Evolutionary conservation across 2,113 vertebrate genomes (phyloP).

Genomic region (Oceanodroma tethys): DNA sequence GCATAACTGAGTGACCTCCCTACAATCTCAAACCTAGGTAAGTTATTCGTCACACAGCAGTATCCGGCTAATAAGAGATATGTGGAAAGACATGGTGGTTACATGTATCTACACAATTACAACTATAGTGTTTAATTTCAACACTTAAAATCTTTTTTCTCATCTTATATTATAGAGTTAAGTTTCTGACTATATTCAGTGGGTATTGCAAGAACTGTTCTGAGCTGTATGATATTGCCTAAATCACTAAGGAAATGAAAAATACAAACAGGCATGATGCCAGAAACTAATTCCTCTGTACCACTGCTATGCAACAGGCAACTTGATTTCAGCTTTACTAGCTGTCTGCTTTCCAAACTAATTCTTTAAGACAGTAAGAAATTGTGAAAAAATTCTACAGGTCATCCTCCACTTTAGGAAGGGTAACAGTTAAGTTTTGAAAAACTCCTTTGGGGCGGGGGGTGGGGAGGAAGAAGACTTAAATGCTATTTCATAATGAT

Average conservation of each 20-base stretch:
- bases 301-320: background rate
- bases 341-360: background rate
- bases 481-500: background rate
- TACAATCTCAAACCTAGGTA: background rate
- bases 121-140: background rate
- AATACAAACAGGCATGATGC: background rate
- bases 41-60: background rate
- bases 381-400: background rate
- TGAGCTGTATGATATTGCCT: background rate
- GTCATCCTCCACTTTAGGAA: background rate
- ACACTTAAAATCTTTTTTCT: background rate
- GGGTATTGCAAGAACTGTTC: background rate
- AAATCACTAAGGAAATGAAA: background rate
- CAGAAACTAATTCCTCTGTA: background rate
- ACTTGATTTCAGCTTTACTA: background rate
- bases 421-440: background rate
- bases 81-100: background rate
- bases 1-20: background rate
- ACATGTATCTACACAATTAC: background rate
- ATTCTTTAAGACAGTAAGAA: background rate
- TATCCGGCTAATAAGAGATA: background rate
- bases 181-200: background rate
- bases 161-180: background rate
- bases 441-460: background rate
- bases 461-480: background rate